phyloP scores from a whole-genome alignment of 2,113 vertebrate species.

The Cromileptes altivelis region DNA sequence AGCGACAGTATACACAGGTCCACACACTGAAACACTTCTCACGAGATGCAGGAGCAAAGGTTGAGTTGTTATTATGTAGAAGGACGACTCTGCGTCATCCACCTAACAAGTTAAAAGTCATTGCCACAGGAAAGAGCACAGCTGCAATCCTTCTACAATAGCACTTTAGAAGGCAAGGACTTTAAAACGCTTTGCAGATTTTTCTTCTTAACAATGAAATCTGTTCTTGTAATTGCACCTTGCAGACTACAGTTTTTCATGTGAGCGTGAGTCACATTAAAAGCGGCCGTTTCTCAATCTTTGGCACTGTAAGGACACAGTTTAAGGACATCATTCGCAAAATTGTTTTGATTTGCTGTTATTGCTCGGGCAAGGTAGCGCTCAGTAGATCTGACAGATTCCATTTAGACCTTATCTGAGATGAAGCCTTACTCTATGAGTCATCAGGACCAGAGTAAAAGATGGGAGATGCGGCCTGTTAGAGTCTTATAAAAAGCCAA shows the following conservation, averaged over 20 bases:
- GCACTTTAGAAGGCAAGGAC: not conserved
- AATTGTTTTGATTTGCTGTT: constrained; percentile 76
- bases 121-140: constrained; percentile 14
- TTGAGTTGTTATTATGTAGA: constrained; percentile 23
- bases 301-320: constrained; percentile 41
- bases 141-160: constrained; percentile 2
- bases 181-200: constrained; percentile 30
- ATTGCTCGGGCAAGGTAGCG: constrained; percentile 58
- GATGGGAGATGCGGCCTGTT: constrained; percentile 47
- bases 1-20: constrained; percentile 19
- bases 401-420: constrained; percentile 75
- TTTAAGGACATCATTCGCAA: constrained; percentile 67
- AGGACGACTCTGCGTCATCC: constrained; percentile 25
- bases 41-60: constrained; percentile 27
- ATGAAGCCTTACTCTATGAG: constrained; percentile 57
- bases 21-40: constrained; percentile 10
- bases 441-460: constrained; percentile 53
- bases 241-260: constrained; percentile 42
- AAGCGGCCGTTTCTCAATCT: constrained; percentile 40
- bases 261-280: constrained; percentile 48
- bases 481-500: constrained; percentile 71
- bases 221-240: constrained; percentile 38
- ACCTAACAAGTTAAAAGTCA: constrained; percentile 23
- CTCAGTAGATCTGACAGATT: constrained; percentile 71
- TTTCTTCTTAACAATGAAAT: constrained; percentile 54